Evolutionary conservation across 2,888 invertebrate genomes (phyloP), one percentile per base, ranked within the genome.

Genomic region (Rugalucina vietnamica): DNA sequence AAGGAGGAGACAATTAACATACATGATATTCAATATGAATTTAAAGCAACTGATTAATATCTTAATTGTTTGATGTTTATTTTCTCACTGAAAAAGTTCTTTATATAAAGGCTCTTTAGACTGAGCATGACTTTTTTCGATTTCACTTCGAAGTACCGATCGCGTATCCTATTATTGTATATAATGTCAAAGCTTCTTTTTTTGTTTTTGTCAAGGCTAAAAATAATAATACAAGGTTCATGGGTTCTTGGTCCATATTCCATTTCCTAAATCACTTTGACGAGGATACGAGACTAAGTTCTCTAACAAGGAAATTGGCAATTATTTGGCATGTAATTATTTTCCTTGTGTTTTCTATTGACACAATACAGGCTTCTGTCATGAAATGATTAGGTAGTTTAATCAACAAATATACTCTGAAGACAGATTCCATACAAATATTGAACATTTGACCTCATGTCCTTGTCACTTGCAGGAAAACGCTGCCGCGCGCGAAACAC

Each of bases 291-390:
- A 54, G 54, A 54, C 14, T n/a, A 54, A 54, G 21, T 4, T 21
- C n/a, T 54, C 54, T 18, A 54, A 21, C n/a, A 18, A 54, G 54
- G 54, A 54, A 54, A 54, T 21, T 54, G 54, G 8, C 54, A 54
- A 54, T 54, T 54, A 54, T 54, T 54, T 54, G 54, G n/a, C 54
- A 54, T 8, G 54, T 54, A 54, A 54, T 54, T 54, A 54, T 54
- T 54, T 54, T 54, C 3, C 21, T 54, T 54, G 43, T 54, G n/a
- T n/a, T 54, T 21, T 21, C n/a, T 21, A 54, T 21, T 54, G 54
- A 54, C 54, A 54, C 54, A 54, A 4, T 14, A 21, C n/a, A 54
- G 54, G 54, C n/a, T 54, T 54, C 54, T 54, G 54, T 21, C 54
- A 21, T 54, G n/a, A 4, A 54, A 54, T 18, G 8, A 43, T 43